Evolutionary conservation across 2,888 invertebrate species (phyloP), one percentile per base, ranked within the genome.

Genomic region (Phalangium opilio): DNA sequence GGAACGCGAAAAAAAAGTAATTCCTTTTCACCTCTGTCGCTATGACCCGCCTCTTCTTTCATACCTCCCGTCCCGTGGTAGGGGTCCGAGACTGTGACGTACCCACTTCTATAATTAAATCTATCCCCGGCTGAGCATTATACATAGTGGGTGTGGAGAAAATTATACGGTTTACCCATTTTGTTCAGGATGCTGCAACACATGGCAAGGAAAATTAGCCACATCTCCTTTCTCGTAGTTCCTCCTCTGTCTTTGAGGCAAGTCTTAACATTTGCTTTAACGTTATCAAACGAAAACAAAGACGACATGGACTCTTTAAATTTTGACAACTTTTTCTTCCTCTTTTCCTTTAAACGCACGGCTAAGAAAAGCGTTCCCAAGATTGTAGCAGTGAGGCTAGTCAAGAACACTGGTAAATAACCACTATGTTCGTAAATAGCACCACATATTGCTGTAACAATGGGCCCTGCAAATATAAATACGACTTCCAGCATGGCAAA

Each of bases 401-500:
- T 33, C 8, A 41, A 27, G 47, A 50, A 50, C 20, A 49, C 47
- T 3, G 46, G 44, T 2, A 50, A 20, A 27, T 48, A 45, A 1
- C 47, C 45, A 14, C 35, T 18, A 2, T 34, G 20, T 11, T 32
- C 32, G 42, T 38, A 49, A 2, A 52, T 39, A 36, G 46, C 41
- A 8, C 52, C 52, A 3, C 52, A 46, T 3, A 50, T 20, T 4
- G 47, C 20, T 3, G 48, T 44, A 12, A 50, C 52, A 1, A 42
- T 8, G 10, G 52, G 52, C 12, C 50, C 49, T n/a, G 50, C 52
- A 34, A 52, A 14, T 7, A 52, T 44, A 1, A 45, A 44, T 18
- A 48, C 50, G 21, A 52, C 43, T 36, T 52, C 52, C 34, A 52
- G 40, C 1, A 52, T 18, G 2, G 52, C 50, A 17, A 21, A 52